Evolutionary conservation across 1,140 invertebrate genomes (phyloP).

Genomic region (Trichogramma pretiosum): DNA sequence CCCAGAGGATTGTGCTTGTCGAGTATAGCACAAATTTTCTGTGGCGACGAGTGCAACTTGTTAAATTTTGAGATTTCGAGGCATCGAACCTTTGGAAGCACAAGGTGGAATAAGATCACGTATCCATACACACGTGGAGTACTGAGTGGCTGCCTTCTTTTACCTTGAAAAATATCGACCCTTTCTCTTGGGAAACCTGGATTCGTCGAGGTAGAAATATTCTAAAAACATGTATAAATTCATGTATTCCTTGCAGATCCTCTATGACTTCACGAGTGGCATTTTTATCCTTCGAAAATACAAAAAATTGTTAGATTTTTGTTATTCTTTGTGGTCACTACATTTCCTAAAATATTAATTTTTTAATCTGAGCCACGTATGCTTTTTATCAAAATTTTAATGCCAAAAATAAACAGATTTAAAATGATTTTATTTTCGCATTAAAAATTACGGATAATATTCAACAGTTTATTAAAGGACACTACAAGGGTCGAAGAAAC

Average conservation of each 20-base stretch:
- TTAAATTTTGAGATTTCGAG: conserved; percentile 3
- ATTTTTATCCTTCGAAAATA: not conserved
- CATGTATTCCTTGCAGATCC: not conserved
- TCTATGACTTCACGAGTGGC: no score
- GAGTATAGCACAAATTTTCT: not conserved
- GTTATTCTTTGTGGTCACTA: conserved; percentile 4
- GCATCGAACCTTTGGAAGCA: no score
- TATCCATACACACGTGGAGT: no score
- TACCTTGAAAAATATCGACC: conserved; percentile 11
- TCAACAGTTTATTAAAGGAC: not conserved
- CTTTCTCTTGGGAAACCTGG: not conserved
- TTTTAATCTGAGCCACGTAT: no score
- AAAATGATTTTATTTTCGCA: not conserved
- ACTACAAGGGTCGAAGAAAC: conserved; percentile 4
- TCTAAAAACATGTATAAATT: not conserved
- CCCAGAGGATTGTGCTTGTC: no score
- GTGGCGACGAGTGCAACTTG: not conserved
- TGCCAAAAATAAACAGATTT: no score
- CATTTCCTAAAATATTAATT: no score
- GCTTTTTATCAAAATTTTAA: no score
- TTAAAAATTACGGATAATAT: not conserved
- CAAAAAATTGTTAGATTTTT: no score
- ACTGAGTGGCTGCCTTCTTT: not conserved
- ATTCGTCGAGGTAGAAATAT: conserved; percentile 9
- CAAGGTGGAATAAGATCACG: no score